Evolutionary conservation across 1,140 invertebrate species (phyloP), one percentile per base, ranked within the genome.

Genomic region (Achatina immaculata): DNA sequence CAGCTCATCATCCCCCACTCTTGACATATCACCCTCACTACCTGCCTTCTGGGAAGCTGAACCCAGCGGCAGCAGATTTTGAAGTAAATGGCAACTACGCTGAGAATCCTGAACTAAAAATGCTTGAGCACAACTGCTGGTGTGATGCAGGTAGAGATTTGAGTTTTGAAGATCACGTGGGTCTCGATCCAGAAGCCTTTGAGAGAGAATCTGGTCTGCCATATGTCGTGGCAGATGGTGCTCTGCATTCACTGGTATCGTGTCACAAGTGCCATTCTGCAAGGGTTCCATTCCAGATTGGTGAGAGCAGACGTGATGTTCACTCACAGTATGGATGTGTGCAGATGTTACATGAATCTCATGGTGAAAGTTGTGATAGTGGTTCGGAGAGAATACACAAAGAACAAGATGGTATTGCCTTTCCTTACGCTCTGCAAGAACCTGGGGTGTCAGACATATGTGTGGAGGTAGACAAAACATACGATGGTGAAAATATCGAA

Each of bases 31-130:
- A 77, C 1, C 31, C 74, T 38, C 74, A n/a, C 14, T 62, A 58
- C 55, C 48, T 77, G 28, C 42, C 31, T 14, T 16, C 48, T 55
- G 48, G 72, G 14, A 45, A 72, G 31, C 11, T n/a, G 2, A 36
- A 40, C 42, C 42, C 72, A 19, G 78, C 62, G 6, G 71, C 45
- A 14, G 79, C 6, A 6, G 51, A 42, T 11, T 62, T 62, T 48
- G 82, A 83, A 48, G 82, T 83, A 28, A 83, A 83, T 66, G 82
- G 82, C 4, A 83, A 83, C 69, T 83, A 83, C n/a, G 45, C 77
- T 36, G 40, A 42, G 58, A 80, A 82, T 38, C 81, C 78, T n/a
- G 81, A 80, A 48, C 48, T 82, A n/a, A 66, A 7, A 11, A 72
- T 69, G 34, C 31, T 72, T 0, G 62, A 14, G 14, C 43, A 51